phyloP scores from a whole-genome alignment of 2,113 vertebrate species.

The Plestiodon gilberti region DNA sequence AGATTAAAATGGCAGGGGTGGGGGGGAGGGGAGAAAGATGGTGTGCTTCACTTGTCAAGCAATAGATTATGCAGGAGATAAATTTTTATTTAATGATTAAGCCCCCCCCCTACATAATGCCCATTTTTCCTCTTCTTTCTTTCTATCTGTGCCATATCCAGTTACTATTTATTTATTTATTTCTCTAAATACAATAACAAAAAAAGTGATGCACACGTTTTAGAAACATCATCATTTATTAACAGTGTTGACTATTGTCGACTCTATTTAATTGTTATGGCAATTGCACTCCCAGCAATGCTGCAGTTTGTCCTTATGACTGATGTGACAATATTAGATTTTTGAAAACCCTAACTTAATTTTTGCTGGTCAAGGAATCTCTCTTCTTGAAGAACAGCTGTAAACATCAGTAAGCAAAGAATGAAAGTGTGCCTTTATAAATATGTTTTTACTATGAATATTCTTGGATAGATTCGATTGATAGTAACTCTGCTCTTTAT shows the following conservation, averaged over 20 bases:
- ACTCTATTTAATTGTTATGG: slow-evolving; percentile 62
- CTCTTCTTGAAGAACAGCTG: slow-evolving; percentile 61
- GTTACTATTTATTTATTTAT: slow-evolving; percentile 10
- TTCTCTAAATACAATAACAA: slow-evolving; percentile 32
- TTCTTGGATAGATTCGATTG: slow-evolving; percentile 35
- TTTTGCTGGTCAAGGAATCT: slow-evolving; percentile 51
- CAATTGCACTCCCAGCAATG: slow-evolving; percentile 45
- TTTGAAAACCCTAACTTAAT: slow-evolving; percentile 60
- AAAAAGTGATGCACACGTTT: slow-evolving; percentile 28
- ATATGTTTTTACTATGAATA: slow-evolving; percentile 31
- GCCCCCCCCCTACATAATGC: too few species aligned
- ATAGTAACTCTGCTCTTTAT: slow-evolving; percentile 34
- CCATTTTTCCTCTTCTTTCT: neutral
- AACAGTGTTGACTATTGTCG: slow-evolving; percentile 48
- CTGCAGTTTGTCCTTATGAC: slow-evolving; percentile 55
- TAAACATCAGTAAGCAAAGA: slow-evolving; percentile 59
- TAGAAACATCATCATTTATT: slow-evolving; percentile 54
- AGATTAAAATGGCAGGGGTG: neutral
- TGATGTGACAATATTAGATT: slow-evolving; percentile 48
- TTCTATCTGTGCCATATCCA: slow-evolving; percentile 30
- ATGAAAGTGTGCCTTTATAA: slow-evolving; percentile 31
- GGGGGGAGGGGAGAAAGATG: neutral
- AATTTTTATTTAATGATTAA: too few species aligned
- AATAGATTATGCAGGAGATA: neutral
- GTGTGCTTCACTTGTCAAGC: neutral